Evolutionary conservation across 2,888 invertebrate genomes (phyloP).

Genomic region (Coremacera marginata): DNA sequence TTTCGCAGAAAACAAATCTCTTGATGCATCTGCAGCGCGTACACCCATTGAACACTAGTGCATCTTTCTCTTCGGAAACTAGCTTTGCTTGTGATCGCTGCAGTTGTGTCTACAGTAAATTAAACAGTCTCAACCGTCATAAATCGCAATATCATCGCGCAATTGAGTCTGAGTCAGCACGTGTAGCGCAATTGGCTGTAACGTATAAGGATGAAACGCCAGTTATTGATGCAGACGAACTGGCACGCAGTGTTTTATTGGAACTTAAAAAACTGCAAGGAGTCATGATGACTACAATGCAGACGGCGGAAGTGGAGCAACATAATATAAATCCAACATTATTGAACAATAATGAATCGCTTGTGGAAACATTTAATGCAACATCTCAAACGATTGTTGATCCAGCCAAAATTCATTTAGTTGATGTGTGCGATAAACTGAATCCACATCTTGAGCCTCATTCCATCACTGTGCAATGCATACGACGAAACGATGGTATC

Average conservation of each 20-base stretch:
- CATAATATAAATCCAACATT: neutral
- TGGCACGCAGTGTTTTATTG: constrained; percentile 50
- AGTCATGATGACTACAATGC: constrained; percentile 31
- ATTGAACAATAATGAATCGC: neutral
- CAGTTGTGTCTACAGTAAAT: constrained; percentile 49
- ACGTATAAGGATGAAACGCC: constrained; percentile 36
- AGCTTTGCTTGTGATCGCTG: constrained; percentile 49
- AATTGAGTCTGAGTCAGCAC: neutral
- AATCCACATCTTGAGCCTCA: constrained; percentile 48
- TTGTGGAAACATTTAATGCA: constrained; percentile 25
- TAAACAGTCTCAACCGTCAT: constrained; percentile 52
- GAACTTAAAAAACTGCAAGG: constrained; percentile 53
- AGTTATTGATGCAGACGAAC: constrained; percentile 46
- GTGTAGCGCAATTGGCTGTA: neutral
- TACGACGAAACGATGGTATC: constrained; percentile 40
- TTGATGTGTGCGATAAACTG: constrained; percentile 47
- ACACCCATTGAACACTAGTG: constrained; percentile 31
- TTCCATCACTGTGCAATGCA: constrained; percentile 45
- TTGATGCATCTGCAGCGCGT: constrained; percentile 46
- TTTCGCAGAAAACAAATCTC: constrained; percentile 49
- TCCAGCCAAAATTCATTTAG: neutral
- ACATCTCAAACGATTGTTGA: constrained; percentile 28
- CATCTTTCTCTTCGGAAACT: neutral
- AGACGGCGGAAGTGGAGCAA: constrained; percentile 34
- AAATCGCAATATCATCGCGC: constrained; percentile 45